These are phyloP conservation scores for Oedothorax gibbosus DNA, from an alignment of 1,140 invertebrate genomes.

Conservation along the genomic window DNA sequence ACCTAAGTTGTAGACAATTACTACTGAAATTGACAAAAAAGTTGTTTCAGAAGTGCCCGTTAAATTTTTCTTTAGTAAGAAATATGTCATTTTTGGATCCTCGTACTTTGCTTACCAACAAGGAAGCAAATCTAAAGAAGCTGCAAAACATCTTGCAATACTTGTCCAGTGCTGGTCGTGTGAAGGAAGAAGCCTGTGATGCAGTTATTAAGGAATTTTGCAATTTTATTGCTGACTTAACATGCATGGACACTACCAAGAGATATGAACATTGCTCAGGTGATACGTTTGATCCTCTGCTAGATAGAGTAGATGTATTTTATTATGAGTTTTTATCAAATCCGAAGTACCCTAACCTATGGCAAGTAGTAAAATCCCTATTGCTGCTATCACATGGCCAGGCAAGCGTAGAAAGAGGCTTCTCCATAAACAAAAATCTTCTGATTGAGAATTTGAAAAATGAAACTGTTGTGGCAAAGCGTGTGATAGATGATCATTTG, in stretches of 20 bases:
- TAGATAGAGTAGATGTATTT: not conserved
- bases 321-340: slow-evolving; percentile 9
- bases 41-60: slow-evolving; percentile 8
- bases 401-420: not conserved
- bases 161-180: slow-evolving; percentile 10
- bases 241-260: not conserved
- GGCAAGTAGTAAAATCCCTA: not conserved
- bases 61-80: slow-evolving; percentile 8
- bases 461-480: slow-evolving; percentile 1
- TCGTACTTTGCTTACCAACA: not conserved
- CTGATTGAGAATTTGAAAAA: not conserved
- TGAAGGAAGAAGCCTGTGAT: not conserved
- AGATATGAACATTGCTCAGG: not conserved
- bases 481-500: slow-evolving; percentile 9
- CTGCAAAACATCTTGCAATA: slow-evolving; percentile 1
- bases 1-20: not conserved
- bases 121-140: not conserved
- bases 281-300: not conserved
- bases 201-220: not conserved
- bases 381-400: slow-evolving; percentile 9
- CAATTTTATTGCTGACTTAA: slow-evolving; percentile 12
- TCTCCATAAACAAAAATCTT: slow-evolving; percentile 1
- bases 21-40: slow-evolving; percentile 19
- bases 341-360: not conserved
- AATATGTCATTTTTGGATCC: slow-evolving; percentile 12